Base-by-base conservation (phyloP, 2,797 vertebrate species). In the Cephalopachus bancanus region DNA sequence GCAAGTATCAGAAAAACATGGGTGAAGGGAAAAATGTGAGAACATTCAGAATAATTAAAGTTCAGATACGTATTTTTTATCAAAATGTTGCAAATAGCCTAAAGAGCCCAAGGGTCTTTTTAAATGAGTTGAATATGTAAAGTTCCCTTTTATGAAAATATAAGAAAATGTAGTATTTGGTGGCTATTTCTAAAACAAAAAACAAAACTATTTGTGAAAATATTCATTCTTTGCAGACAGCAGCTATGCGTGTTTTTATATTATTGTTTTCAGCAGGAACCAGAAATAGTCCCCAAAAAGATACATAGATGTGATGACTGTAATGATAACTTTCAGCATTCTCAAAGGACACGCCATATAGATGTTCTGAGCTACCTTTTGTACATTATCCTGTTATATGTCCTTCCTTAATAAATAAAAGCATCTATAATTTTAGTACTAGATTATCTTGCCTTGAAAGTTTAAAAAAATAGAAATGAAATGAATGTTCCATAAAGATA, bases 11-110 rank as follows among this genome's bases (percentile, higher is more conserved):
- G 49, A 67, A 44, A 44, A 44, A 67, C 5, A 44, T 1, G 76
- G 3, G 1, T 83, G 7, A 93, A 72, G 92, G 10, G 83, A 7
- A 53, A 93, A 87, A 49, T 59, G 1, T 53, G 12, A 90, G 19
- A 37, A 0, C 30, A 83, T 59, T 95, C 44, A 81, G n/a, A 75
- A 87, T 93, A 89, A 75, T 26, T 85, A 79, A 91, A 51, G n/a
- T 26, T 95, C 64, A 51, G 7, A 83, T 67, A 79, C 2, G 49
- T 7, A 88, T 33, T 69, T 62, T 76, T 83, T 71, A 60, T 30
- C 49, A 96, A 93, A 96, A 75, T 83, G 60, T n/a, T 96, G 1
- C n/a, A 62, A 59, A 62, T 19, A 87, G 26, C 11, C 15, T 95
- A 65, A 65, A 81, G 7, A 85, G 19, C 28, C 12, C 28, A 7